Percentiles rank a stretch among this genome's conserved stretches.
Evolutionary conservation across 2,113 vertebrate genomes (phyloP).

Genomic region (Osmerus eperlanus): DNA sequence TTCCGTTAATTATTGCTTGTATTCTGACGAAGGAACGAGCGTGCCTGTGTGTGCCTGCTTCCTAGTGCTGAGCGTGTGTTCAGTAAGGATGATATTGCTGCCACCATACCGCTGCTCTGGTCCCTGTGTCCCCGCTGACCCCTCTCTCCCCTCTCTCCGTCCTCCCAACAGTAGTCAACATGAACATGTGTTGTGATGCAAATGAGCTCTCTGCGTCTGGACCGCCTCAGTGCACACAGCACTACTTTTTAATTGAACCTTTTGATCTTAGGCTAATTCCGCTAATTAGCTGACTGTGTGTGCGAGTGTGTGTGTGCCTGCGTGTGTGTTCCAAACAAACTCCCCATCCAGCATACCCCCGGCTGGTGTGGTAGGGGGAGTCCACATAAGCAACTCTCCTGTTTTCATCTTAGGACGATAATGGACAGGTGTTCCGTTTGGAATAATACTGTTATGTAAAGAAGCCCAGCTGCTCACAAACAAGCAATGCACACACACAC

Average conservation of each 20-base stretch:
- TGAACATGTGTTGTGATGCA: conserved; percentile 61
- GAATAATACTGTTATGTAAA: conserved; percentile 50
- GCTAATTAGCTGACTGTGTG: conserved; percentile 64
- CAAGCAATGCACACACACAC: conserved; percentile 2
- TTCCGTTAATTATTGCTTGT: too few species aligned
- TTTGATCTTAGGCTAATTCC: conserved; percentile 72
- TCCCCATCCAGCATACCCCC: conserved; percentile 35
- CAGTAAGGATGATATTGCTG: conserved; percentile 12
- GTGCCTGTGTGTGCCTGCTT: neutral
- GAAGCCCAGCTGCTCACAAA: conserved; percentile 64
- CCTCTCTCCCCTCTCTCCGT: neutral
- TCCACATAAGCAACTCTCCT: conserved; percentile 18
- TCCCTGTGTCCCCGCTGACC: neutral
- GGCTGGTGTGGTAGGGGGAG: conserved; percentile 48
- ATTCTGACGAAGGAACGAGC: too few species aligned
- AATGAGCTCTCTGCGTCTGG: conserved; percentile 40
- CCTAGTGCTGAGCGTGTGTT: neutral
- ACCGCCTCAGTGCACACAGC: conserved; percentile 39
- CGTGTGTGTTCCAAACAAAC: conserved; percentile 21
- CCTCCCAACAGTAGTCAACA: neutral
- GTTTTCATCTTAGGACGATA: conserved; percentile 35
- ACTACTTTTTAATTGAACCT: conserved; percentile 67
- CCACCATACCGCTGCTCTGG: conserved; percentile 2
- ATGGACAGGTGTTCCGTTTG: conserved; percentile 60
- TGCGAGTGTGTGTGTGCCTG: conserved; percentile 3